Conservation (phyloP, 2,113 vertebrate genomes). For the Pardalotus punctatus region DNA sequence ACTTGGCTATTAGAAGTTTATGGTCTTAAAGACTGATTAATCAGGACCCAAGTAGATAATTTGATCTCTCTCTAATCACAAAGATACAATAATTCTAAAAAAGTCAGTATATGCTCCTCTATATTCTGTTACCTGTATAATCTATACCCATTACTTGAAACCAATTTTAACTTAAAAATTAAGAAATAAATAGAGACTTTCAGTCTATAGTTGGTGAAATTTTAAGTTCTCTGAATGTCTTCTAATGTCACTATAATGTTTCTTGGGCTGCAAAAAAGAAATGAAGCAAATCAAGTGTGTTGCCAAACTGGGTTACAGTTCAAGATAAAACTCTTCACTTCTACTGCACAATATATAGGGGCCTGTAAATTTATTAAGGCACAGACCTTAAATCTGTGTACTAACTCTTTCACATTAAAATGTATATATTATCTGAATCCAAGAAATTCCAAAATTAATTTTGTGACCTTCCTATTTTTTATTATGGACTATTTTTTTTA, state of each 20-base stretch:
- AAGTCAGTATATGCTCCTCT: not conserved
- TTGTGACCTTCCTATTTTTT: not conserved
- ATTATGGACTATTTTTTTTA: not conserved
- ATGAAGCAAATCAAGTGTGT: not conserved
- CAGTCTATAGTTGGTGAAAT: not conserved
- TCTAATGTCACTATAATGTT: not conserved
- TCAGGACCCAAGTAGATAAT: not conserved
- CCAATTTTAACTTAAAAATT: conserved; percentile 19
- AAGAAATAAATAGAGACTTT: conserved; percentile 13
- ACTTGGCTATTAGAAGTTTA: not conserved
- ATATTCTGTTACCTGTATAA: not conserved
- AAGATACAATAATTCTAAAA: not conserved
- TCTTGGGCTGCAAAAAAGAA: not conserved
- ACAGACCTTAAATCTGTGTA: not conserved
- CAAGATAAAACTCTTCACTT: not conserved
- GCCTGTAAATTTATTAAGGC: not conserved
- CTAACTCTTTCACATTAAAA: not conserved
- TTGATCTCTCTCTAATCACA: not conserved
- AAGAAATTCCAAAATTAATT: not conserved
- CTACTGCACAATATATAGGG: not conserved
- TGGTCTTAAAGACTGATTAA: not conserved
- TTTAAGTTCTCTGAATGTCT: not conserved
- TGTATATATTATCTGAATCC: not conserved
- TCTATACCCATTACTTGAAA: not conserved
- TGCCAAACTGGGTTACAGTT: not conserved